phyloP scores from a whole-genome alignment of 2,888 invertebrate species.

The Platycheirus rosarum region DNA sequence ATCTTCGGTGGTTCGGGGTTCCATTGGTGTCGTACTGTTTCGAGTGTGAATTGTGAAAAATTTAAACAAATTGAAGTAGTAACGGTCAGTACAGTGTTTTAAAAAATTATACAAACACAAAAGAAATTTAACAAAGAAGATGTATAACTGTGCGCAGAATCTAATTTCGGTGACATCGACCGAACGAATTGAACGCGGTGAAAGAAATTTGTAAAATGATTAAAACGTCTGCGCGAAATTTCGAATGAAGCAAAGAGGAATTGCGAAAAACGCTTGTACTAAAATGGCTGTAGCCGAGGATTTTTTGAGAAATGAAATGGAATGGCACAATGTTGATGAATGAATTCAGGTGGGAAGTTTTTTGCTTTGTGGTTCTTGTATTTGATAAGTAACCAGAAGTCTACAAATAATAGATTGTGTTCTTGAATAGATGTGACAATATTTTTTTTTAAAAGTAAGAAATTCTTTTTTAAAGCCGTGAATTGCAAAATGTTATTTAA shows the following conservation, averaged over 20 bases:
- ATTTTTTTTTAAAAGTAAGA: too few species aligned
- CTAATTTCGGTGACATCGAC: neutral
- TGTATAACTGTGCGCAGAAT: slow-evolving; percentile 57
- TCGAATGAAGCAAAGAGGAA: slow-evolving; percentile 46
- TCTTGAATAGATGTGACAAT: too few species aligned
- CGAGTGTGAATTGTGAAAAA: neutral
- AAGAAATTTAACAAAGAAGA: slow-evolving; percentile 58
- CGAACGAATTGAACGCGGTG: slow-evolving; percentile 54
- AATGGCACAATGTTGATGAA: slow-evolving; percentile 2
- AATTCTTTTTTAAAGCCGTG: too few species aligned
- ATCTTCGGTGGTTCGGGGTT: slow-evolving; percentile 21
- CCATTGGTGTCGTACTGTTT: slow-evolving; percentile 16
- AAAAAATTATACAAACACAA: slow-evolving; percentile 47
- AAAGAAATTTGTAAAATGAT: slow-evolving; percentile 54
- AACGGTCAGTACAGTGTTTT: slow-evolving; percentile 59
- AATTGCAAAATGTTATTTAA: too few species aligned
- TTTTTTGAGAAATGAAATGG: slow-evolving; percentile 18
- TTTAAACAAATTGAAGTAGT: slow-evolving; percentile 36
- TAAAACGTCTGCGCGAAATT: slow-evolving; percentile 52
- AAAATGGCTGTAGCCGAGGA: slow-evolving; percentile 41
- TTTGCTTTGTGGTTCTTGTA: neutral
- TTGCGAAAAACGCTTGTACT: slow-evolving; percentile 42
- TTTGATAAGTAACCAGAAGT: slow-evolving; percentile 11
- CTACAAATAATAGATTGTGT: too few species aligned
- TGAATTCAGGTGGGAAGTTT: slow-evolving; percentile 2